Conservation (phyloP, 2,888 invertebrate species). For the Amblyteles armatorius region DNA sequence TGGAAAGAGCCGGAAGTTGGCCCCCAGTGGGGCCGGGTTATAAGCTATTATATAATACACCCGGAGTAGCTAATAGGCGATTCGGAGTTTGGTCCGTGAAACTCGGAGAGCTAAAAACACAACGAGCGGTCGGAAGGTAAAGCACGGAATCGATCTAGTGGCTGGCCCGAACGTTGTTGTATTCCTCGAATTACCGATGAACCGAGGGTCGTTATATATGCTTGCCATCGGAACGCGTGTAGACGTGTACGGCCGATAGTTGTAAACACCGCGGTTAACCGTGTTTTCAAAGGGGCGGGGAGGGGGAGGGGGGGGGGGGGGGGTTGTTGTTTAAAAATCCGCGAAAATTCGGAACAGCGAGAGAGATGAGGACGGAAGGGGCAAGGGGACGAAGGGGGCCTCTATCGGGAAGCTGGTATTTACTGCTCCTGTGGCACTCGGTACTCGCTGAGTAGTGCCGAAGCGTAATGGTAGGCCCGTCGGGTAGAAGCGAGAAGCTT, state of each 20-base stretch:
- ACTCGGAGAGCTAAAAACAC: conserved; percentile 7
- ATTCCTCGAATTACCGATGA: conserved; percentile 9
- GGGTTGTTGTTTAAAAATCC: conserved; percentile 64
- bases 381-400: conserved; percentile 6
- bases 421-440: conserved; percentile 59
- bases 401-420: conserved; percentile 70
- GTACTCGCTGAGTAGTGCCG: conserved; percentile 51
- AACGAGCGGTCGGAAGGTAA: neutral
- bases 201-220: conserved; percentile 1
- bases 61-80: neutral
- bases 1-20: conserved; percentile 1
- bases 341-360: conserved; percentile 64
- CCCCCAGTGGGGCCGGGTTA: neutral
- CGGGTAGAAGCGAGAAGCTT: conserved; percentile 38
- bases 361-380: neutral
- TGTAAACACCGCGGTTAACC: conserved; percentile 72
- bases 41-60: neutral
- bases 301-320: conserved; percentile 40
- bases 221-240: conserved; percentile 1
- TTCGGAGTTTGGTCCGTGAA: neutral
- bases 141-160: neutral
- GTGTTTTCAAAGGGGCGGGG: conserved; percentile 64
- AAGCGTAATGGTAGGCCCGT: conserved; percentile 30
- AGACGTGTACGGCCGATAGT: conserved; percentile 54
- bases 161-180: neutral